Conservation (phyloP, 2,113 vertebrate species). For the Trochalopteron elliotii region DNA sequence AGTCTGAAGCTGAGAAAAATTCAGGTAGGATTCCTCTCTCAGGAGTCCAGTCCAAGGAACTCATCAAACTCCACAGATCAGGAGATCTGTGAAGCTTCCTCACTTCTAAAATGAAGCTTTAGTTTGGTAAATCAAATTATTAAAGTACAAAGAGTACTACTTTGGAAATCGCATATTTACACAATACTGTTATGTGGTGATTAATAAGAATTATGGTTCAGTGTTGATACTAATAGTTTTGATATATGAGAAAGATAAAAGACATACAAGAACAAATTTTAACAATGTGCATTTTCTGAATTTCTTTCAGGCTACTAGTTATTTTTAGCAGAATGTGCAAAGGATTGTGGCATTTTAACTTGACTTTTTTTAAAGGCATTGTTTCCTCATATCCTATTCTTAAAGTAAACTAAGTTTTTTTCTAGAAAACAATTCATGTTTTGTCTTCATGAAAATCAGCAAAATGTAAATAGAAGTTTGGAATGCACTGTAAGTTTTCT, state of each 20-base stretch:
- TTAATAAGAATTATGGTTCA: neutral
- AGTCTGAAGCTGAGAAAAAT: neutral
- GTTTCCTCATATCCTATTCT: neutral
- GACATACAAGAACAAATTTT: neutral
- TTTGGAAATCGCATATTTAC: neutral
- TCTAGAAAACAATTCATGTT: rapidly evolving
- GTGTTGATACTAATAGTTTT: neutral
- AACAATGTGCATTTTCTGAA: neutral
- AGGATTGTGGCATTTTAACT: neutral
- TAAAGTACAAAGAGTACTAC: neutral
- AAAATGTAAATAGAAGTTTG: neutral
- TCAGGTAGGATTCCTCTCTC: neutral
- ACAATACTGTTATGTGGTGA: neutral
- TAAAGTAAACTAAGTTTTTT: neutral
- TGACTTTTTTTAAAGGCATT: neutral
- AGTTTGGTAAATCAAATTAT: neutral
- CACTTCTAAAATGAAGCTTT: neutral
- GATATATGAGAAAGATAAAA: neutral
- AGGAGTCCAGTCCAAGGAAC: neutral
- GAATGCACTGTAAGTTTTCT: neutral
- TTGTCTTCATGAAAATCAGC: neutral
- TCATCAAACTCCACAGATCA: neutral
- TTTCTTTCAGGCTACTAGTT: neutral
- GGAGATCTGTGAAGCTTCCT: neutral
- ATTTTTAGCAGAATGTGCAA: neutral